Percentiles rank a stretch among this genome's conserved stretches.
These are phyloP conservation scores for Thysanoteuthis rhombus DNA, from an alignment of 2,888 invertebrate species.

Conservation along the genomic window DNA sequence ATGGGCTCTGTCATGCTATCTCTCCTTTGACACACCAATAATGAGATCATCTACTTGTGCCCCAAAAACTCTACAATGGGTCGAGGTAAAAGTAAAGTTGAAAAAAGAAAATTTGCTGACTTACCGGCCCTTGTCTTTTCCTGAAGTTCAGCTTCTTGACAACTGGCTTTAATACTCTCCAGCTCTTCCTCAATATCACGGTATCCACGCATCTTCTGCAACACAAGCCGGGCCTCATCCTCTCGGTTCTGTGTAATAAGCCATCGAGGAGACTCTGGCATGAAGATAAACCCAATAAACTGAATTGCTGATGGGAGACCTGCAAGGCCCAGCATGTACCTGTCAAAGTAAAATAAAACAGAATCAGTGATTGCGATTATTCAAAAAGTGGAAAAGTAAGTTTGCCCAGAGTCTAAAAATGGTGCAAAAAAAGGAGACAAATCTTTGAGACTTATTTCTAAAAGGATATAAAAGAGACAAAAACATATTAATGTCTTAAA, in stretches of 20 bases:
- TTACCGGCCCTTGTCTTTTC: constrained; percentile 37
- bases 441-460: too few relatives aligned
- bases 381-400: background rate
- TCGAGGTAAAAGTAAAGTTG: too few relatives aligned
- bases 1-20: too few relatives aligned
- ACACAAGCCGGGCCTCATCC: constrained; percentile 63
- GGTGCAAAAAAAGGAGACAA: too few relatives aligned
- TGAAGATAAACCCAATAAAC: constrained; percentile 71
- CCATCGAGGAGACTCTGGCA: constrained; percentile 73
- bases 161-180: constrained; percentile 65
- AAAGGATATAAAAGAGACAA: too few relatives aligned
- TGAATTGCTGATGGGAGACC: constrained; percentile 71
- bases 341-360: constrained; percentile 40
- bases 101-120: background rate
- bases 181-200: constrained; percentile 68
- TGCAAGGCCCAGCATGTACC: constrained; percentile 72
- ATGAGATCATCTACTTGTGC: too few relatives aligned
- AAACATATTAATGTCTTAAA: too few relatives aligned
- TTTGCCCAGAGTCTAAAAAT: too few relatives aligned
- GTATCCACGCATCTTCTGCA: constrained; percentile 66
- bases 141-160: constrained; percentile 52
- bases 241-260: constrained; percentile 63
- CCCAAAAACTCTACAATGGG: too few relatives aligned
- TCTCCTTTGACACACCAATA: too few relatives aligned
- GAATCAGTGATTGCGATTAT: background rate